Conservation (phyloP, 1,140 invertebrate species). For the Plodia interpunctella region DNA sequence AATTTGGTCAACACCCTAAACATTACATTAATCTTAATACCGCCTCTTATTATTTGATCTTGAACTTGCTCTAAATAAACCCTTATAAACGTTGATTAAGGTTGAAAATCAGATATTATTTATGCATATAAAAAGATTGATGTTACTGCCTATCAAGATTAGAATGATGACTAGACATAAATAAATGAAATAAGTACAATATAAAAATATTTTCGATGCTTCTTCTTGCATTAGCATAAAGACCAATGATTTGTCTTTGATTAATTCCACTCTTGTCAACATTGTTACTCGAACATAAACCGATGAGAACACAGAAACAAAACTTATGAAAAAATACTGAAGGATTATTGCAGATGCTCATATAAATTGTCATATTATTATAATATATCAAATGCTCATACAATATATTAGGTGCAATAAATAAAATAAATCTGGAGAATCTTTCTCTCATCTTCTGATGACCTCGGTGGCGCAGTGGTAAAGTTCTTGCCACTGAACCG, state of each 20-base stretch:
- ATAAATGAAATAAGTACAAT: slow-evolving; percentile 53
- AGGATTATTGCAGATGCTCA: too few relatives aligned
- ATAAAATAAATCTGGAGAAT: too few relatives aligned
- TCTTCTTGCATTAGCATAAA: slow-evolving; percentile 39
- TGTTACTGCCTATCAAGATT: slow-evolving; percentile 50
- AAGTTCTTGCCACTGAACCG: too few relatives aligned
- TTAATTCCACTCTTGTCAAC: slow-evolving; percentile 55
- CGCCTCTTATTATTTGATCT: slow-evolving; percentile 21
- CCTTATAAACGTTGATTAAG: not conserved
- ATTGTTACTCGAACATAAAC: slow-evolving; percentile 23
- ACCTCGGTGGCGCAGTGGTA: too few relatives aligned
- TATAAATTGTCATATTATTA: too few relatives aligned
- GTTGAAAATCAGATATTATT: not conserved
- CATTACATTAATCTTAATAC: not conserved
- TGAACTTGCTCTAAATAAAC: slow-evolving; percentile 7
- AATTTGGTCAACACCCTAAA: not conserved
- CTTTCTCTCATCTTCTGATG: too few relatives aligned
- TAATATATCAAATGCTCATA: too few relatives aligned
- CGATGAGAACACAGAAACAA: not conserved
- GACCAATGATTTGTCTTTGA: slow-evolving; percentile 39
- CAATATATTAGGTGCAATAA: too few relatives aligned
- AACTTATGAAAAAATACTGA: not conserved
- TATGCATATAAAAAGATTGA: slow-evolving; percentile 43
- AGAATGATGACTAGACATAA: slow-evolving; percentile 66
- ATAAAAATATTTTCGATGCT: slow-evolving; percentile 34